phyloP scores from a whole-genome alignment of 2,888 invertebrate species.

The Drosophila tanythrix region DNA sequence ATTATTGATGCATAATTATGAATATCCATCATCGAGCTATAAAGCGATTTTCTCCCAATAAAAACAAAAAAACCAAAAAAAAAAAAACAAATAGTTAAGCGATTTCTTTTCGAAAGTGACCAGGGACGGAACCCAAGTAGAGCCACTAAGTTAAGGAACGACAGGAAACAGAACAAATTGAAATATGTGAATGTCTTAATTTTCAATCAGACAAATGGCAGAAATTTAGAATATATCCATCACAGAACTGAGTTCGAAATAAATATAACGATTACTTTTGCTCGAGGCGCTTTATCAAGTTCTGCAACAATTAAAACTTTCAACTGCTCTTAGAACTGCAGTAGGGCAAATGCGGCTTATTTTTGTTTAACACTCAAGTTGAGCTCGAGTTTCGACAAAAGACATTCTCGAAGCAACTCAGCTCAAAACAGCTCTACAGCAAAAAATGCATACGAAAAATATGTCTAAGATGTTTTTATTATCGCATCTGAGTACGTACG shows the following conservation, averaged over 20 bases:
- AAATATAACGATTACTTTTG: neutral
- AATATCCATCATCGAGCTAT: too few species aligned
- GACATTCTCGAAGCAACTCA: slow-evolving; percentile 4
- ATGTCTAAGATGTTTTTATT: slow-evolving; percentile 9
- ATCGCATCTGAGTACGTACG: slow-evolving; percentile 10
- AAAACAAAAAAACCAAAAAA: too few species aligned
- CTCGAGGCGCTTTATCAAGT: neutral
- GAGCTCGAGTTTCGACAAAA: neutral
- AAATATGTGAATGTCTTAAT: too few species aligned
- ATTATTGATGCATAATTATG: too few species aligned
- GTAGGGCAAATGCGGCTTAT: neutral
- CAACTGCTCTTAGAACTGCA: neutral
- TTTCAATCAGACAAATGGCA: neutral
- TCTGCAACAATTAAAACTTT: slow-evolving; percentile 6
- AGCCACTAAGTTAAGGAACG: too few species aligned
- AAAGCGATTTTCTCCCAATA: too few species aligned
- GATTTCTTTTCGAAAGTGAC: too few species aligned
- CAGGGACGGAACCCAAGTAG: too few species aligned
- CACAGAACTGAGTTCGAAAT: neutral
- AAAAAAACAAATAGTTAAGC: too few species aligned
- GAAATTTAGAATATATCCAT: neutral
- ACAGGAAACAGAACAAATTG: too few species aligned
- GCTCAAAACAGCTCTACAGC: slow-evolving; percentile 1
- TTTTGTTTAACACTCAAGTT: slow-evolving; percentile 2
- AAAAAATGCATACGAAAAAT: slow-evolving; percentile 4